phyloP scores from a whole-genome alignment of 2,888 invertebrate genomes.

The Apotomis betuletana region DNA sequence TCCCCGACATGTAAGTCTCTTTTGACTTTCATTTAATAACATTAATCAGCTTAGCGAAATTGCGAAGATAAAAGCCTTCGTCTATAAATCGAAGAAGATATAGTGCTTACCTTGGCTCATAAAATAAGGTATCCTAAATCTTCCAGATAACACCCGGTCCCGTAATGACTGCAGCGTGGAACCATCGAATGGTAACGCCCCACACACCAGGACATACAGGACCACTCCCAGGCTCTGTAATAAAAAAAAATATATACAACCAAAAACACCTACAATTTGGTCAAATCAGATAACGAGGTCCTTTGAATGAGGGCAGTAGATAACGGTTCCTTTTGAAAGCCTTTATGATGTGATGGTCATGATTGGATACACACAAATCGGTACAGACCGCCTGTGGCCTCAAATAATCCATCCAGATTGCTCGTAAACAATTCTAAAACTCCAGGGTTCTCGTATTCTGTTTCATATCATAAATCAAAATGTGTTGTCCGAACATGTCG shows the following conservation, averaged over 20 bases:
- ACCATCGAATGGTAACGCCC: conserved; percentile 97
- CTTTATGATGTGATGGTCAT: no score
- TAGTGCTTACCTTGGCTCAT: conserved; percentile 94
- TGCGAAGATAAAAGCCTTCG: background rate
- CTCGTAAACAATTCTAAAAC: no score
- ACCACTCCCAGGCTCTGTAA: conserved; percentile 97
- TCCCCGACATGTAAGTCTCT: no score
- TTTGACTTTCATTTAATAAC: background rate
- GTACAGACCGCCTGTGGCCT: no score
- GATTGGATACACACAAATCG: no score
- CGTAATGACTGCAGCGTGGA: conserved; percentile 95
- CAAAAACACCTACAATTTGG: background rate
- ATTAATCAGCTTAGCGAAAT: background rate
- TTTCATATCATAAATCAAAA: no score
- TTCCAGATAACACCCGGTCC: conserved; percentile 95
- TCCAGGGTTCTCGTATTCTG: no score
- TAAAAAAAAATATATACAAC: conserved; percentile 29
- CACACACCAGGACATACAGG: conserved; percentile 97
- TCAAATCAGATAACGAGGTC: no score
- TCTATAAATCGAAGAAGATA: conserved; percentile 1
- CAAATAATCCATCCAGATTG: no score
- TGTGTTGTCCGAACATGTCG: no score
- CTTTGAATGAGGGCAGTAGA: no score
- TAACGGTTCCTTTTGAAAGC: no score
- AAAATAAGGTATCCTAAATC: conserved; percentile 98